phyloP scores from a whole-genome alignment of 2,113 vertebrate genomes.

The Saguinus midas region DNA sequence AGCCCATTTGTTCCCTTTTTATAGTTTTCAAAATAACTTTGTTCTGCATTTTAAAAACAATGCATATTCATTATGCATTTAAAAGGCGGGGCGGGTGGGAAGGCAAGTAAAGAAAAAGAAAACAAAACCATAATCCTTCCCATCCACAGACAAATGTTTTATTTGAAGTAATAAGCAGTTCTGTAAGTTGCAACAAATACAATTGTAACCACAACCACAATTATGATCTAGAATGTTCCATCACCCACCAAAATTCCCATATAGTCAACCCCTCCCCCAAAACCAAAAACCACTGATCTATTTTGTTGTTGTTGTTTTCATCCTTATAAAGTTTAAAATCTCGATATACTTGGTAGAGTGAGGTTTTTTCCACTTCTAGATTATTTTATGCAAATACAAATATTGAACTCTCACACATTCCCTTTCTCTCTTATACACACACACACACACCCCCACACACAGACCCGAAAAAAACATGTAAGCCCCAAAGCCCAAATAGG shows the following conservation, averaged over 20 bases:
- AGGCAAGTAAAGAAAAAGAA: background rate
- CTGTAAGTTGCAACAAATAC: background rate
- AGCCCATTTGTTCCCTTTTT: background rate
- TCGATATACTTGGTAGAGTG: background rate
- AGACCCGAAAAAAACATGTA: background rate
- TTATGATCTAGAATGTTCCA: background rate
- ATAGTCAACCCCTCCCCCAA: background rate
- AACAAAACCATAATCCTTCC: background rate
- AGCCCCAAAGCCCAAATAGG: background rate
- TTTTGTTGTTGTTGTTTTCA: background rate
- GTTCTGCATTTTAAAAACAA: background rate
- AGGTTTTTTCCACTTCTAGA: background rate
- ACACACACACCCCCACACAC: background rate
- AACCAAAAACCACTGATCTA: background rate
- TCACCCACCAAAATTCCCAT: background rate
- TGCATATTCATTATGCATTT: background rate
- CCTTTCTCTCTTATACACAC: background rate
- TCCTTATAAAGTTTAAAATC: slow-evolving; percentile 8
- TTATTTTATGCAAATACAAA: slow-evolving; percentile 24
- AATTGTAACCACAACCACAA: background rate
- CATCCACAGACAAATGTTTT: background rate
- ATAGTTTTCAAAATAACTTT: slow-evolving; percentile 14
- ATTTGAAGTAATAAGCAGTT: slow-evolving; percentile 9
- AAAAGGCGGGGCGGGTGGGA: accelerated
- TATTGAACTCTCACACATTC: background rate